Base-by-base conservation (phyloP, 37 sponge, comb jelly and placozoan species). In the Haliclona indistincta region DNA sequence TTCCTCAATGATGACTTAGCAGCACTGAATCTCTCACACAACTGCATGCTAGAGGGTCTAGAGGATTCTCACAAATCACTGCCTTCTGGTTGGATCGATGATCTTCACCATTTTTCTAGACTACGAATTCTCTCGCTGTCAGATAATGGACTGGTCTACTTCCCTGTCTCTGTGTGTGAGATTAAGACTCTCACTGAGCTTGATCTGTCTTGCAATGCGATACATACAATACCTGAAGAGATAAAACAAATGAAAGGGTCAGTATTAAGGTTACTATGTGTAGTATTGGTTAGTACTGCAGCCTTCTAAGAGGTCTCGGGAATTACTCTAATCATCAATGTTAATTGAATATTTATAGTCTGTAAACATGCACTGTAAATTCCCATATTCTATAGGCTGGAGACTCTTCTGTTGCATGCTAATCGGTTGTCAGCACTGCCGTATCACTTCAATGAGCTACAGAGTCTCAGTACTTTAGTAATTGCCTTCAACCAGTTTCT, bases 401-500 rank as follows among this genome's bases (percentile, higher is more conserved):
- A 77, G 3, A 74, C 82, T 22, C 92, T 95, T 22, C 93, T 85
- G 15, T 72, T 95, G 22, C 88, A 88, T 68, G 71, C 89, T 67
- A 95, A 95, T 56, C 83, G 74, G 15, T 71, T 95, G 33, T 78
- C 64, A 1, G 42, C 43, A 33, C 73, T 95, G 26, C 95, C 95
- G 20, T 38, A 68, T 42, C 45, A 80, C 13, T 1, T 95, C 49
- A 61, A 43, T 38, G 63, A 87, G 35, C 77, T 95, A 32, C 42
- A 78, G 4, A 29, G 20, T 1, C 79, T 95, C 32, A 56, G 74
- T 4, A 74, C 85, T 6, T 85, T 95, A 28, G 78, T 84, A 10
- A 51, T 95, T 30, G 76, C 89, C 17, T 95, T 95, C 89, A 95
- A 95, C 67, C 38, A 71, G 56, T 84, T 95, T 58, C 62, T 44